Evolutionary conservation across 2,888 invertebrate species (phyloP), one percentile per base, ranked within the genome.

Genomic region (Clistopyga incitator): DNA sequence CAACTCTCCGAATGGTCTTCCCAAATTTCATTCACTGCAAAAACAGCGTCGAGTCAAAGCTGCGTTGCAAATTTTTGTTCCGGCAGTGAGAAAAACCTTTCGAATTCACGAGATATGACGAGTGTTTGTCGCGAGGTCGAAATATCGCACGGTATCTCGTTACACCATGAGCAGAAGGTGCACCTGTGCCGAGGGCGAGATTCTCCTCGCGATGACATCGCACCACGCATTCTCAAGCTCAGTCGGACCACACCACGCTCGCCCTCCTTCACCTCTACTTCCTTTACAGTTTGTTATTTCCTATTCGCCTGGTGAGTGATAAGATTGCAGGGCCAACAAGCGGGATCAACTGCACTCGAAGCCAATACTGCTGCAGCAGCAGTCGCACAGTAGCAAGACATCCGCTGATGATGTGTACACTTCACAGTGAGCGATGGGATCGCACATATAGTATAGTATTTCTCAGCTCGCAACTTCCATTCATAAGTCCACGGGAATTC

Each of bases 61-160:
- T 15, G 29, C 59, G 52, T 34, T 34, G 25, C 72, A 42, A 42
- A 52, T 34, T 10, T 13, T 47, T 42, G 54, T 65, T 29, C 47
- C 13, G 29, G 13, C 13, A 47, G 29, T 83, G 70, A 71, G 85
- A 74, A 83, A 70, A 75, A 61, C 52, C 52, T 20, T 42, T 18
- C 25, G 18, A 34, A 65, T 78, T 71, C 78, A 54, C 78, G 70
- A 70, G 65, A 75, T 65, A 65, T 3, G 65, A 54, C 29, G 54
- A 82, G 84, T 84, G 81, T 64, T 29, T 29, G 68, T 68, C 42
- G 52, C 80, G 86, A 75, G 85, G 82, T 86, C 85, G 84, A 78
- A 84, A 85, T 86, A 87, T 90, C 89, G 84, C 90, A 89, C 90
- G 90, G 89, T 88, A 88, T 90, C 90, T 81, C 50, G 82, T 90